Base-by-base conservation (phyloP, 1,140 invertebrate species). In the Macrocentrus cingulum region DNA sequence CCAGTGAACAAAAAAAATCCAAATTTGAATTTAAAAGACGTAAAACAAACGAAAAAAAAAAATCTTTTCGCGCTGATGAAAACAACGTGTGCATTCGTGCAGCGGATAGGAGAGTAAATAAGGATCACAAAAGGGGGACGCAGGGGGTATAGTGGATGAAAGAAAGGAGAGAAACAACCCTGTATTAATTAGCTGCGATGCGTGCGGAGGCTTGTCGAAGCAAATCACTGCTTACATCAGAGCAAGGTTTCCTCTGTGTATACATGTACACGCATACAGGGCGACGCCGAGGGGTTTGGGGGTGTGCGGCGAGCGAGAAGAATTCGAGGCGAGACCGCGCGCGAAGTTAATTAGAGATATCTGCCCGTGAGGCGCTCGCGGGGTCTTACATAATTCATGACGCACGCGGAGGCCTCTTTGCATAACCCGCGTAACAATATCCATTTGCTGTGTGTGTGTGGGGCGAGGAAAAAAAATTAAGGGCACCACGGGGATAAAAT, bases 381-480 rank as follows among this genome's bases (percentile, higher is more conserved):
- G n/a, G n/a, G 25, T 29, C 46, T 49, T 75, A 74, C 70, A 75
- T 74, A 74, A 73, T 75, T 74, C 71, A 72, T 72, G 65, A 66
- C 66, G 59, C 64, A 56, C 32, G 29, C 32, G 52, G 9, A 34
- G 66, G 52, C 61, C 63, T 51, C 67, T 68, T 71, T 66, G 66
- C 68, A 72, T 70, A 72, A 71, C 63, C n/a, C n/a, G 58, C 63
- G 64, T 42, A 22, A 54, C 53, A 34, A 45, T 56, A 45, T 45
- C 22, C 20, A 16, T 34, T 15, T 13, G 48, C 19, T 8, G 50
- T 22, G 22, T 49, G 44, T 13, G 34, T 22, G n/a, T 2, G 25
- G 11, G 9, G 13, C 22, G 3, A 49, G 15, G 25, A 3, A 32
- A 2, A 6, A 32, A 32, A 32, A 44, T 29, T 4, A 29, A 29